These are phyloP conservation scores for Ammodytes marinus DNA, from an alignment of 2,113 vertebrate genomes.

Conservation along the genomic window DNA sequence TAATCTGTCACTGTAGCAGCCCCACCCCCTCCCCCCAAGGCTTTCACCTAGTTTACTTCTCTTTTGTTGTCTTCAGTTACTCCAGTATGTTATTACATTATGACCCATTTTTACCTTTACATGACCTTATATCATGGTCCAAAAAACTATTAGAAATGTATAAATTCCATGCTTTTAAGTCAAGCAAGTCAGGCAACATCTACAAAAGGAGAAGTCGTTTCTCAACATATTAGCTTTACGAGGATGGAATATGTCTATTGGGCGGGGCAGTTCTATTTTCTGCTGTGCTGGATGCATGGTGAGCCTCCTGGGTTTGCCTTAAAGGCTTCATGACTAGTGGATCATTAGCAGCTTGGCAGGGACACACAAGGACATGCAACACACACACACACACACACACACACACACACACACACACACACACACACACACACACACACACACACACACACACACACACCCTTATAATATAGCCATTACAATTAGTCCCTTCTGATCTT, in stretches of 20 bases:
- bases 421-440: constrained; percentile 18
- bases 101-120: constrained; percentile 22
- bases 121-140: constrained; percentile 18
- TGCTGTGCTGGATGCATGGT: constrained; percentile 49
- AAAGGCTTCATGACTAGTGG: constrained; percentile 47
- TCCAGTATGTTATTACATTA: constrained; percentile 4
- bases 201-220: constrained; percentile 26
- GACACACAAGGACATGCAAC: constrained; percentile 26
- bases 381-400: constrained; percentile 37
- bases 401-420: constrained; percentile 12
- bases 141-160: constrained; percentile 3
- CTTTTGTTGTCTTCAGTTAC: neutral
- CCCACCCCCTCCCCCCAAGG: too few relatives aligned
- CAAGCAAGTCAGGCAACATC: neutral
- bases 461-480: constrained; percentile 49
- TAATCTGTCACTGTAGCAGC: too few relatives aligned
- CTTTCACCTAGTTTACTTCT: neutral
- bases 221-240: constrained; percentile 39
- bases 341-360: constrained; percentile 59
- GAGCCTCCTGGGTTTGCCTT: constrained; percentile 57
- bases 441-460: constrained; percentile 37
- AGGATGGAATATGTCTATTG: constrained; percentile 58
- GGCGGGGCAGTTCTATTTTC: constrained; percentile 28
- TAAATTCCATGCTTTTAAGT: neutral
- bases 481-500: constrained; percentile 49